A percentile compares a stretch with the other conserved stretches of the same genome.
phyloP scores from a whole-genome alignment of 1,140 invertebrate genomes.

The Drosophila littoralis region DNA sequence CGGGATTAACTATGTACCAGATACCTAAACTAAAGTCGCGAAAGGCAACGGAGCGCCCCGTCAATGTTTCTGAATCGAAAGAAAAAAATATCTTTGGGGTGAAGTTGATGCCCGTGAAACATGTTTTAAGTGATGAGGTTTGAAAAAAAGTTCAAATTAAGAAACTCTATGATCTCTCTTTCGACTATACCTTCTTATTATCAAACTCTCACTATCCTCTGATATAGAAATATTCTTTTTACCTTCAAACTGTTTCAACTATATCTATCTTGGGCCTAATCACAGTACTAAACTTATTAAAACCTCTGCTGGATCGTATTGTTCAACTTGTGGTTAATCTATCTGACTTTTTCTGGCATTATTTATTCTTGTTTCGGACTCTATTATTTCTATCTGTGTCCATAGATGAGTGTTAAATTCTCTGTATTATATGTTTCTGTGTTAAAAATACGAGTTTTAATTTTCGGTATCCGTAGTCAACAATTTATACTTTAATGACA shows the following conservation, averaged over 20 bases:
- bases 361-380: background rate
- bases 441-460: background rate
- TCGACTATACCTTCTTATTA: background rate
- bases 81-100: constrained; percentile 65
- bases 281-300: background rate
- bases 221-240: background rate
- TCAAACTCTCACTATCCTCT: background rate
- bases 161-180: background rate
- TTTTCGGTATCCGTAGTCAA: background rate
- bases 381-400: background rate
- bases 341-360: constrained; percentile 11
- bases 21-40: constrained; percentile 39
- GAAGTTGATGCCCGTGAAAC: constrained; percentile 46
- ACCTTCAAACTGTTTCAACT: background rate
- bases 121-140: constrained; percentile 51
- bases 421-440: background rate
- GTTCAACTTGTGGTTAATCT: constrained; percentile 10
- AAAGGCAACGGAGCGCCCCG: background rate
- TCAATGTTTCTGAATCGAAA: constrained; percentile 26
- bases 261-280: background rate
- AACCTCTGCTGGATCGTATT: background rate
- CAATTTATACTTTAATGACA: background rate
- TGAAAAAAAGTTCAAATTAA: constrained; percentile 4
- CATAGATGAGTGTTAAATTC: background rate
- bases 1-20: constrained; percentile 33